A percentile compares a stretch with the other conserved stretches of the same genome.
phyloP scores from a whole-genome alignment of 2,113 vertebrate species.

The Sebastes fasciatus region DNA sequence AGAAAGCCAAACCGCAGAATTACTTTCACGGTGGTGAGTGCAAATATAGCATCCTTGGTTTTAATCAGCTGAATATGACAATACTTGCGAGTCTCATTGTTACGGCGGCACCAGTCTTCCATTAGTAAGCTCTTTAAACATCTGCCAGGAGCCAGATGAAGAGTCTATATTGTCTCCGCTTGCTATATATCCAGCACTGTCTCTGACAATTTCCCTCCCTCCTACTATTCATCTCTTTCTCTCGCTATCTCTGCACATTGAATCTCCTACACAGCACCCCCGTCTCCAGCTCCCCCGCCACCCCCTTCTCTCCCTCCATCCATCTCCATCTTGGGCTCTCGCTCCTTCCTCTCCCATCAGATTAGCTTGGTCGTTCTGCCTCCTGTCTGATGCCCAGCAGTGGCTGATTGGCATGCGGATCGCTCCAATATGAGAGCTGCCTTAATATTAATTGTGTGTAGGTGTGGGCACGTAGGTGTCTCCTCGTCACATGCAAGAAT shows the following conservation, averaged over 20 bases:
- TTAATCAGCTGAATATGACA: conserved; percentile 47
- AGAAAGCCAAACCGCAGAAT: conserved; percentile 13
- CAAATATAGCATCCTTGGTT: conserved; percentile 40
- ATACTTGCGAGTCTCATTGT: conserved; percentile 41
- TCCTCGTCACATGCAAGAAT: conserved; percentile 55
- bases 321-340: conserved; percentile 47
- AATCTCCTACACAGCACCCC: conserved; percentile 14
- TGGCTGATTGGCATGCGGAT: conserved; percentile 76
- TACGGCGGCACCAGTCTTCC: conserved; percentile 39
- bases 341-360: conserved; percentile 61
- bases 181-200: conserved; percentile 42
- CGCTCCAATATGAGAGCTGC: conserved; percentile 41
- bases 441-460: conserved; percentile 72
- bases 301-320: conserved; percentile 22
- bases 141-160: conserved; percentile 57
- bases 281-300: neutral
- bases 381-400: conserved; percentile 60
- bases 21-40: conserved; percentile 28
- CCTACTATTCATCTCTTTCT: conserved; percentile 52
- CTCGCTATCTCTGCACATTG: conserved; percentile 46
- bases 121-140: conserved; percentile 56
- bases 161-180: conserved; percentile 46
- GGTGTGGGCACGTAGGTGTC: conserved; percentile 47
- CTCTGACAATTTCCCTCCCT: conserved; percentile 60
- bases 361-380: conserved; percentile 66